Evolutionary conservation across 35 echinoderm and acorn worm species (phyloP), one percentile per base, ranked within the genome.

Genomic region (Stichopus chloronotus): DNA sequence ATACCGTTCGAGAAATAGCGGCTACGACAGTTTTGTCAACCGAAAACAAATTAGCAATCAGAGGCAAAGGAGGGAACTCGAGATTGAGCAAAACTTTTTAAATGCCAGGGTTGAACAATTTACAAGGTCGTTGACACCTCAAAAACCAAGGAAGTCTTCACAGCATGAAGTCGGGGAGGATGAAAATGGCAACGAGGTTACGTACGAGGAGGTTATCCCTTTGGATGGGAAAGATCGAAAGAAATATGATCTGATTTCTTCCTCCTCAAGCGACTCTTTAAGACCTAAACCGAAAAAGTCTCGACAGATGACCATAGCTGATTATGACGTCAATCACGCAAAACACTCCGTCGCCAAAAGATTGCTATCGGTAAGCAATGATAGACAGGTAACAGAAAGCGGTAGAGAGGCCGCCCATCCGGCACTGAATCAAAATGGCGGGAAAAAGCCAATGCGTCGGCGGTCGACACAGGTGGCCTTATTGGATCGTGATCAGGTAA

Each of bases 41-140:
- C 21, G 61, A 74, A 89, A 74, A 54, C 87, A 71, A 89, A 59
- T 71, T 8, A 74, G 12, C 14, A 59, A 89, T 21, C 59, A 89
- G 63, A 72, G 81, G n/a, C 83, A 88, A 30, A 86, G 72, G 83
- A 93, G n/a, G 10, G 59, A 87, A 72, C 13, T 93, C 63, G 52
- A 22, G 19, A 78, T 86, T 57, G 63, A 86, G 65, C 89, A 92
- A 53, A 72, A 87, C 25, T 25, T 53, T 30, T 72, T 94, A 71
- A 69, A 76, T 43, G 88, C 88, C 58, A 84, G 87, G 5, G 78
- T 94, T 7, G 94, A 91, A 23, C 60, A 94, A 72, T 94, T 94
- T 71, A 90, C 93, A 13, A 72, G 86, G 53, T 90, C 93, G 6
- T 14, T 94, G 55, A 81, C 93, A 5, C 93, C 93, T 11, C 86